These are phyloP conservation scores for Eriocheir sinensis DNA, from an alignment of 1,140 invertebrate genomes.

Conservation along the genomic window DNA sequence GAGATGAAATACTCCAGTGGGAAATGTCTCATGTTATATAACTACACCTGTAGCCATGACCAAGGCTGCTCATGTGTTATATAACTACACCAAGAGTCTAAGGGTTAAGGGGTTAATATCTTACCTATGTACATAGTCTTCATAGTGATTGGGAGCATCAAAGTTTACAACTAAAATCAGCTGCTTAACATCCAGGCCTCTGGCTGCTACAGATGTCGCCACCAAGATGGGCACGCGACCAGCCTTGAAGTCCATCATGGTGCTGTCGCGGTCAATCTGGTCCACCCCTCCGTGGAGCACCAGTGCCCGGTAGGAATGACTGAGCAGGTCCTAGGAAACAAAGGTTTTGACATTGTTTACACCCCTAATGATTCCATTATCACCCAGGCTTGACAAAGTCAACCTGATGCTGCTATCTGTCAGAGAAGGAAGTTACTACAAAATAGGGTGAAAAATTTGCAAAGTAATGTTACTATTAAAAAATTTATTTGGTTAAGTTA, in stretches of 20 bases:
- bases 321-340: slow-evolving; percentile 93
- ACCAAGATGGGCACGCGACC: slow-evolving; percentile 89
- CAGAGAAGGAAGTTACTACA: neutral
- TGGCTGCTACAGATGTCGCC: slow-evolving; percentile 79
- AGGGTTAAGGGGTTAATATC: too few species aligned
- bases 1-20: too few species aligned
- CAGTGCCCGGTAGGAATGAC: slow-evolving; percentile 97
- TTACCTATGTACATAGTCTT: slow-evolving; percentile 99
- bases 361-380: neutral
- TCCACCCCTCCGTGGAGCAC: slow-evolving; percentile 99
- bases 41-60: too few species aligned
- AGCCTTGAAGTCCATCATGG: slow-evolving; percentile 98
- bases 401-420: neutral
- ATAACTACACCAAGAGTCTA: too few species aligned
- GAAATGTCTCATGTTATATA: too few species aligned
- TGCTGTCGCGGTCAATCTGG: slow-evolving; percentile 99
- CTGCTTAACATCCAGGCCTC: slow-evolving; percentile 99
- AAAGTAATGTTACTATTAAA: neutral
- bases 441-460: neutral
- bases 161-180: slow-evolving; percentile 99
- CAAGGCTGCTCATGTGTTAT: too few species aligned
- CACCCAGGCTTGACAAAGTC: neutral
- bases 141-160: slow-evolving; percentile 99
- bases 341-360: neutral
- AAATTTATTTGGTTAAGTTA: neutral